Base-by-base conservation (phyloP, 2,113 vertebrate genomes). In the Montifringilla adamsi region DNA sequence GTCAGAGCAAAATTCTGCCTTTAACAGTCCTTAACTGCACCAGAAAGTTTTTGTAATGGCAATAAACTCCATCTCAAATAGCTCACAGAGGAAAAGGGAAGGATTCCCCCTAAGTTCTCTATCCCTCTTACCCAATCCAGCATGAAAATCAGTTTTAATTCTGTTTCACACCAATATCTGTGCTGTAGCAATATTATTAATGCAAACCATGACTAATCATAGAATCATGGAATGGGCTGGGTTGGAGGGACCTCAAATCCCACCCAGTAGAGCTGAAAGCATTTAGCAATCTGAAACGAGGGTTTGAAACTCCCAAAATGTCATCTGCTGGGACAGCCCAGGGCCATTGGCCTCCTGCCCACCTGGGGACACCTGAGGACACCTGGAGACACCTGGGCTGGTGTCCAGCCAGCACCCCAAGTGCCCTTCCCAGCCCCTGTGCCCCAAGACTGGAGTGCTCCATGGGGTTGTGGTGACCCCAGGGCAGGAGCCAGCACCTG, bases 191-290 rank as follows among this genome's bases (percentile, higher is more conserved):
- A 53, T 24, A 35, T 18, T 44, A 64, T 47, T 33, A 27, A 64
- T 31, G 17, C 14, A 53, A 80, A 70, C 19, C 8, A 52, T 20
- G n/a, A 89, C 62, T 31, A 53, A 49, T 21, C 53, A 28, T 0
- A 7, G 41, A 39, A 33, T n/a, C 8, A 8, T 24, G 35, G 72
- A 50, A 50, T 43, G 8, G 8, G 0, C 3, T 56, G 43, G 24
- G 15, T 1, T 41, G 26, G 3, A 49, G 10, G 13, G 17, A 31
- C 13, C 5, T 6, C 0, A 72, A 1, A 84, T 1, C 19, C 3
- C 69, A 13, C 0, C 39, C 41, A n/a, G n/a, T n/a, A 55, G 41
- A 64, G 56, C 7, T 59, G 33, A 50, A 67, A 87, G n/a, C 30
- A 60, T 19, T 52, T 4, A 77, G 33, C 31, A 66, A n/a, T 33